phyloP scores from a whole-genome alignment of 2,888 invertebrate genomes.

The Apantesis nais region DNA sequence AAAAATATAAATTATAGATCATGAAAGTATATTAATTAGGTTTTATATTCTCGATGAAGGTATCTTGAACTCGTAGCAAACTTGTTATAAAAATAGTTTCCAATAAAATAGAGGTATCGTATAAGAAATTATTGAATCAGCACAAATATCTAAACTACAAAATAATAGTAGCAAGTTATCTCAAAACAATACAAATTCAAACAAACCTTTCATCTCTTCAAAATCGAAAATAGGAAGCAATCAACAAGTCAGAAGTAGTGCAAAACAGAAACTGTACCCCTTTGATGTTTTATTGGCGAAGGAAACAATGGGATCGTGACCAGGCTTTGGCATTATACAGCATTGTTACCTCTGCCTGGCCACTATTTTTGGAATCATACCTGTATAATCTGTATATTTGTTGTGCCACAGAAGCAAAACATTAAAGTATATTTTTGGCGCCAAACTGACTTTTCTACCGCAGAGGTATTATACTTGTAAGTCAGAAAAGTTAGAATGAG shows the following conservation, averaged over 20 bases:
- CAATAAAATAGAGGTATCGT: background rate
- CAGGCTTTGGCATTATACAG: slow-evolving; percentile 50
- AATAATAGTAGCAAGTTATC: background rate
- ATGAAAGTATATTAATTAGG: background rate
- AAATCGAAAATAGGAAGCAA: slow-evolving; percentile 44
- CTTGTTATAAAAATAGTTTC: background rate
- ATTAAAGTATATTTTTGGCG: slow-evolving; percentile 12
- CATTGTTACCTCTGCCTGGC: slow-evolving; percentile 39
- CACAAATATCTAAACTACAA: background rate
- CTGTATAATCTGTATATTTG: slow-evolving; percentile 27
- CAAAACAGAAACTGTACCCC: slow-evolving; percentile 43
- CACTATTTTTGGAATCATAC: slow-evolving; percentile 42
- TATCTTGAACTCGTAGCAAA: background rate
- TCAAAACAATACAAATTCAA: background rate
- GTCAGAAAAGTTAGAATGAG: slow-evolving; percentile 8
- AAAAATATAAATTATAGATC: background rate
- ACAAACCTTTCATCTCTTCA: slow-evolving; percentile 20
- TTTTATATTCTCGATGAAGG: background rate
- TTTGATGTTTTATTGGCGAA: slow-evolving; percentile 65
- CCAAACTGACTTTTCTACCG: slow-evolving; percentile 10
- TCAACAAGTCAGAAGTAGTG: slow-evolving; percentile 44
- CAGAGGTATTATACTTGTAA: slow-evolving; percentile 16
- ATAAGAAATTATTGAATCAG: background rate
- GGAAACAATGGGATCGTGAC: slow-evolving; percentile 69
- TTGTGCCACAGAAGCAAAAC: slow-evolving; percentile 15